Percentiles rank a stretch among this genome's conserved stretches.
Evolutionary conservation across 2,888 invertebrate species (phyloP).

Genomic region (Drosophila pegasa): DNA sequence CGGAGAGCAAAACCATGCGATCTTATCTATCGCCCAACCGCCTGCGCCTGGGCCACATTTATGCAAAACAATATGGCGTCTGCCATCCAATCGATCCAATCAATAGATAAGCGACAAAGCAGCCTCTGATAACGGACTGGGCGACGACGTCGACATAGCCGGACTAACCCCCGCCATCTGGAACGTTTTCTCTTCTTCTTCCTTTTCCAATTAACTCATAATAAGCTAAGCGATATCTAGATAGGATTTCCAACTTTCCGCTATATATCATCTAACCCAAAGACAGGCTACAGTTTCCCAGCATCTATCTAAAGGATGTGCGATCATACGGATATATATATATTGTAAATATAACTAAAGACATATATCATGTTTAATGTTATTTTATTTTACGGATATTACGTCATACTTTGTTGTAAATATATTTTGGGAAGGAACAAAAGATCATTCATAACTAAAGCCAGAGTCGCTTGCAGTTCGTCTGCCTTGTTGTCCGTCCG

Average conservation of each 20-base stretch:
- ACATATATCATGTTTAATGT: no score
- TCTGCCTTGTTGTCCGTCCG: no score
- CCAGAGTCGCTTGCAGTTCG: no score
- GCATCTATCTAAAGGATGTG: not conserved
- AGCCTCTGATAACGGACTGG: conserved; percentile 1
- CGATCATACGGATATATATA: not conserved
- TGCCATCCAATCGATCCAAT: conserved; percentile 69
- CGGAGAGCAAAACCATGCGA: not conserved
- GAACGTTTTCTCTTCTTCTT: conserved; percentile 2
- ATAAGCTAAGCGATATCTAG: not conserved
- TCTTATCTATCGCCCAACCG: conserved; percentile 63
- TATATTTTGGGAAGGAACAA: no score
- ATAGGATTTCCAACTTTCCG: not conserved
- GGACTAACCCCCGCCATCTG: conserved; percentile 19
- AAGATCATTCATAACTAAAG: no score
- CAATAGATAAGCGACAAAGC: conserved; percentile 30
- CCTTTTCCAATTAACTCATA: conserved; percentile 1
- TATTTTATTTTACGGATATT: no score
- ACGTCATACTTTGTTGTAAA: no score
- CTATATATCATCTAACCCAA: not conserved
- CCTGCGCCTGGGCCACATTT: conserved; percentile 68
- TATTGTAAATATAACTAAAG: no score
- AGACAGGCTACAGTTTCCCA: no score
- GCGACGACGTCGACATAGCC: not conserved
- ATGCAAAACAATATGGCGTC: conserved; percentile 80